Conservation (phyloP, 2,797 vertebrate genomes). For the Enteromius trimaculatus region DNA sequence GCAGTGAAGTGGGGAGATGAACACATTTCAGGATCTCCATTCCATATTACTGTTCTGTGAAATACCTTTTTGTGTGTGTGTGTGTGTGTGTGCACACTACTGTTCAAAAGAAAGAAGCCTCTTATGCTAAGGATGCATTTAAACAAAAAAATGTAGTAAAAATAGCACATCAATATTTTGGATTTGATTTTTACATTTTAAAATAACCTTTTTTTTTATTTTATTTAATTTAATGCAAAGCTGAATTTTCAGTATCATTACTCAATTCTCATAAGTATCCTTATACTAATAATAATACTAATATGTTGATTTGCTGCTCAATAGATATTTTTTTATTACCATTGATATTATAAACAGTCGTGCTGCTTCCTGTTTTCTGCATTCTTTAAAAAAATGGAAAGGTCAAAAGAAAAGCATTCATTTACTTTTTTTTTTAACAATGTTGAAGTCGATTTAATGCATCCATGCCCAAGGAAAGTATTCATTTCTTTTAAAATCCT, state of each 20-base stretch:
- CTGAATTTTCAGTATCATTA: neutral
- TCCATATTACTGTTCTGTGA: conserved; percentile 19
- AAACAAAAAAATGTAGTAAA: neutral
- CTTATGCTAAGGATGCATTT: neutral
- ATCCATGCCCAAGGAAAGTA: neutral
- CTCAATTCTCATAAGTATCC: neutral
- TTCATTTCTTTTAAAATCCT: neutral
- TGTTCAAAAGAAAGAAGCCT: neutral
- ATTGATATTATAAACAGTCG: neutral
- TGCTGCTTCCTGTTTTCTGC: neutral
- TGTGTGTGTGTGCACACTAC: neutral
- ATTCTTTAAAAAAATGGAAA: neutral
- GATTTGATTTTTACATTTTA: neutral
- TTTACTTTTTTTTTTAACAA: neutral
- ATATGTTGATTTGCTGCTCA: neutral
- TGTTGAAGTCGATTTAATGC: neutral
- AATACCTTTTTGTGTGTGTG: neutral
- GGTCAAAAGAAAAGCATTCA: neutral
- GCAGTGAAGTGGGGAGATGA: conserved; percentile 38
- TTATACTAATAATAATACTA: no score
- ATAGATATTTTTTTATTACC: neutral
- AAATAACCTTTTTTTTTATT: no score
- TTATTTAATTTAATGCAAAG: no score
- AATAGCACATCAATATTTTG: neutral
- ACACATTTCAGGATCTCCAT: conserved; percentile 32